phyloP scores from a whole-genome alignment of 2,797 vertebrate genomes.

The Etheostoma nigrum region DNA sequence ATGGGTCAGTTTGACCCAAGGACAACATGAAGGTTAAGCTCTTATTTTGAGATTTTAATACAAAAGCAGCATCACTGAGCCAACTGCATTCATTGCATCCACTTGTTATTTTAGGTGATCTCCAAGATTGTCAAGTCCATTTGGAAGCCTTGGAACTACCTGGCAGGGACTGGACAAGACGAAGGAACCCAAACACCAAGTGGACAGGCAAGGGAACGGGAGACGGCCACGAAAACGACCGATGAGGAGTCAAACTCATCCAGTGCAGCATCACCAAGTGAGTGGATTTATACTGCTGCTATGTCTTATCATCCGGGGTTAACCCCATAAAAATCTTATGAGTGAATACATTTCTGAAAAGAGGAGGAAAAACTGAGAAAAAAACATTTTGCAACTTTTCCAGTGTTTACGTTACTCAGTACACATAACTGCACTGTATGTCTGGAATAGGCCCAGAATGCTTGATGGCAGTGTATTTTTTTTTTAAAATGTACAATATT shows the following conservation, averaged over 20 bases:
- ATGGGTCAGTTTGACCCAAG: no score
- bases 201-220: conserved; percentile 21
- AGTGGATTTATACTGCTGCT: conserved; percentile 1
- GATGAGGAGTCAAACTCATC: conserved; percentile 24
- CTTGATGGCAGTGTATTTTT: conserved; percentile 21
- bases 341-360: neutral
- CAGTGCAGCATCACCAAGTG: conserved; percentile 53
- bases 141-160: conserved; percentile 86
- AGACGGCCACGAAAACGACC: conserved; percentile 20
- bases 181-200: conserved; percentile 43
- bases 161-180: conserved; percentile 67
- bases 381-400: neutral
- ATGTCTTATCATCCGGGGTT: neutral
- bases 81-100: neutral
- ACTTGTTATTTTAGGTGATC: conserved; percentile 66
- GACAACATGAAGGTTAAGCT: neutral
- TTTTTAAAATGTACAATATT: conserved; percentile 5
- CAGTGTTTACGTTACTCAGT: neutral
- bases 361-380: neutral
- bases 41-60: neutral
- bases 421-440: neutral
- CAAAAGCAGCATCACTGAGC: neutral
- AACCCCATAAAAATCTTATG: neutral
- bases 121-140: conserved; percentile 81
- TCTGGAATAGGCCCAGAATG: neutral